A percentile compares a stretch with the other conserved stretches of the same genome.
Evolutionary conservation across 2,888 invertebrate species (phyloP).

Genomic region (Hypselothyrea guttata): DNA sequence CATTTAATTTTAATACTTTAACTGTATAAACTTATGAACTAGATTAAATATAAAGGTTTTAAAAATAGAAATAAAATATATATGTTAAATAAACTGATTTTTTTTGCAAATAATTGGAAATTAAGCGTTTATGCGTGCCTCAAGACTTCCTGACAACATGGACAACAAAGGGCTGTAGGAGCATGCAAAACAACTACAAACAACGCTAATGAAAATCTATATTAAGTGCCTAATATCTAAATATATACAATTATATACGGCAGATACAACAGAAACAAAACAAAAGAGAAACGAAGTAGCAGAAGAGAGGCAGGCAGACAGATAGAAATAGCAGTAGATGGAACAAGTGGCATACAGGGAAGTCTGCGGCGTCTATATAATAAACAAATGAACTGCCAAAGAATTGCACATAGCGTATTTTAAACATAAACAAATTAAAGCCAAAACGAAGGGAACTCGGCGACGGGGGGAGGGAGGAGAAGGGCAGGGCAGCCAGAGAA

Average conservation of each 20-base stretch:
- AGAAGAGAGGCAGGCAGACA: slow-evolving; percentile 6
- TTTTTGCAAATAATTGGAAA: no score
- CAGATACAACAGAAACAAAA: slow-evolving; percentile 27
- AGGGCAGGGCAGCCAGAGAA: not conserved
- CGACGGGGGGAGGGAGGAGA: not conserved
- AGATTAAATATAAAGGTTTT: no score
- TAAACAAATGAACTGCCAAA: slow-evolving; percentile 73
- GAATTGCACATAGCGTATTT: slow-evolving; percentile 65
- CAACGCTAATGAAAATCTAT: slow-evolving; percentile 5
- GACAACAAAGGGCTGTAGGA: not conserved
- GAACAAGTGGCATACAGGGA: slow-evolving; percentile 69
- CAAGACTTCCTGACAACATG: not conserved
- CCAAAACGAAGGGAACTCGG: slow-evolving; percentile 8
- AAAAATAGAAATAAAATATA: no score
- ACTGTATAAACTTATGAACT: no score
- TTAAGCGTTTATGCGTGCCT: no score
- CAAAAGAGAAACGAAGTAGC: slow-evolving; percentile 20
- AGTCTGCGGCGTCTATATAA: slow-evolving; percentile 67
- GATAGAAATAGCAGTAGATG: slow-evolving; percentile 9
- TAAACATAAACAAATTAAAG: slow-evolving; percentile 66
- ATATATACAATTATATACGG: slow-evolving; percentile 14
- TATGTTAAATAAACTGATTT: no score
- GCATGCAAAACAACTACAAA: no score
- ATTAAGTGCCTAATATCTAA: slow-evolving; percentile 43
- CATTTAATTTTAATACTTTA: no score